phyloP scores from a whole-genome alignment of 2,113 vertebrate genomes.

The Myanophis thanlyinensis region DNA sequence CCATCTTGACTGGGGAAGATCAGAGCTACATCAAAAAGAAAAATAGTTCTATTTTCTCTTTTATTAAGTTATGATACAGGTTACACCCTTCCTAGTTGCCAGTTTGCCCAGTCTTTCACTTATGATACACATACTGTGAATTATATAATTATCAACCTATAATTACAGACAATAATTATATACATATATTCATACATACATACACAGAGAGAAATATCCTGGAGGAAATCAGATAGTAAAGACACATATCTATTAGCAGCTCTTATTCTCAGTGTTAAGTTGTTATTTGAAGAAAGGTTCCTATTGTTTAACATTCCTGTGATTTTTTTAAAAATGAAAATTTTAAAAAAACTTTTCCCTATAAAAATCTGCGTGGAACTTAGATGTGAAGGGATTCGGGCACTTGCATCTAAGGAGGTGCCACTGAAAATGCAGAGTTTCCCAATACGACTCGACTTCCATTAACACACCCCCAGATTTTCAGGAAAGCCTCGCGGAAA shows the following conservation, averaged over 20 bases:
- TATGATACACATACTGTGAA: constrained; percentile 74
- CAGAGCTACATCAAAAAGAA: constrained; percentile 77
- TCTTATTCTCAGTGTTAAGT: constrained; percentile 61
- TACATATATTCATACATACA: constrained; percentile 43
- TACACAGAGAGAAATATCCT: constrained; percentile 59
- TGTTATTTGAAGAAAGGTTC: constrained; percentile 47
- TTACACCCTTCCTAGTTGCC: constrained; percentile 71
- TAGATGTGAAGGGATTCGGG: constrained; percentile 51
- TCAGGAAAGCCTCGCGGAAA: constrained; percentile 46
- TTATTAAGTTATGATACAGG: constrained; percentile 75
- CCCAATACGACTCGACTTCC: constrained; percentile 50
- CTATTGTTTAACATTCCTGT: constrained; percentile 64
- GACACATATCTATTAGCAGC: constrained; percentile 55
- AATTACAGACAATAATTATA: constrained; percentile 73
- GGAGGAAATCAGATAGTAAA: constrained; percentile 68
- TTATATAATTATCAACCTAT: constrained; percentile 80
- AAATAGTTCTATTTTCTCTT: constrained; percentile 72
- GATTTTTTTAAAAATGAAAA: constrained; percentile 46
- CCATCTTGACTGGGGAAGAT: constrained; percentile 70
- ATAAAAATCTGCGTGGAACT: constrained; percentile 41
- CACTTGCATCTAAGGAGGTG: constrained; percentile 39
- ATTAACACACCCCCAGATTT: constrained; percentile 47
- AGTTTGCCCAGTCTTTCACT: constrained; percentile 72
- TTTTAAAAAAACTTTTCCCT: constrained; percentile 55
- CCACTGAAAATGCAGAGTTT: constrained; percentile 34